Percentiles rank a stretch among this genome's conserved stretches.
These are phyloP conservation scores for Sesamia inferens DNA, from an alignment of 2,888 invertebrate genomes.

Conservation along the genomic window DNA sequence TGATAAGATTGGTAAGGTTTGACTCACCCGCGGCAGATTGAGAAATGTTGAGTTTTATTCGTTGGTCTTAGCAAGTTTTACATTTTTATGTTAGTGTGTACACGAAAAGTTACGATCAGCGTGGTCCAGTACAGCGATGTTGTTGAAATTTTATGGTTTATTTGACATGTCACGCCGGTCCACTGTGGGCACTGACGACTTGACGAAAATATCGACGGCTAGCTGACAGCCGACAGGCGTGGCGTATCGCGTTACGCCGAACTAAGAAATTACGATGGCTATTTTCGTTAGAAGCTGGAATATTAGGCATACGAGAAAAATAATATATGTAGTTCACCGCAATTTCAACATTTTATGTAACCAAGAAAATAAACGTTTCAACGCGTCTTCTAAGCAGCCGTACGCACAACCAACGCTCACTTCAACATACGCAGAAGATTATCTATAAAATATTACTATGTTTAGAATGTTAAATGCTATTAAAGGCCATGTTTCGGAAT, in stretches of 20 bases:
- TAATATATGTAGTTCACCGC: constrained; percentile 49
- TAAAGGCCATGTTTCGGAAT: constrained; percentile 53
- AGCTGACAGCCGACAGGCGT: constrained; percentile 80
- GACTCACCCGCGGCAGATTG: constrained; percentile 72
- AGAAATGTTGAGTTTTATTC: constrained; percentile 65
- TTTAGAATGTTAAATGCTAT: constrained; percentile 35
- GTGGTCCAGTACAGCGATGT: constrained; percentile 47
- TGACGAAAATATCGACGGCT: constrained; percentile 85
- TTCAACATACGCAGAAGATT: constrained; percentile 12
- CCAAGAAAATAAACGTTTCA: constrained; percentile 34
- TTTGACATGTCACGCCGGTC: constrained; percentile 77
- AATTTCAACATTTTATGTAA: constrained; percentile 47
- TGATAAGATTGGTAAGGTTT: constrained; percentile 73
- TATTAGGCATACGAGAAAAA: constrained; percentile 66
- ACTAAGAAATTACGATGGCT: constrained; percentile 78
- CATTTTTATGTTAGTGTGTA: constrained; percentile 50
- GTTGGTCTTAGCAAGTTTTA: constrained; percentile 51
- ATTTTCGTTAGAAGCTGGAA: constrained; percentile 76
- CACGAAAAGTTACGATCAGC: constrained; percentile 65
- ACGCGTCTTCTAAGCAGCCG: constrained; percentile 29
- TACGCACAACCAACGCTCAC: constrained; percentile 14
- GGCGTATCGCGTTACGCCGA: constrained; percentile 81
- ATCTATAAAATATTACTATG: constrained; percentile 31
- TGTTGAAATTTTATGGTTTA: constrained; percentile 76
- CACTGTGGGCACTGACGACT: constrained; percentile 71